Conservation (phyloP, 1,140 invertebrate species). For the Ips nitidus region DNA sequence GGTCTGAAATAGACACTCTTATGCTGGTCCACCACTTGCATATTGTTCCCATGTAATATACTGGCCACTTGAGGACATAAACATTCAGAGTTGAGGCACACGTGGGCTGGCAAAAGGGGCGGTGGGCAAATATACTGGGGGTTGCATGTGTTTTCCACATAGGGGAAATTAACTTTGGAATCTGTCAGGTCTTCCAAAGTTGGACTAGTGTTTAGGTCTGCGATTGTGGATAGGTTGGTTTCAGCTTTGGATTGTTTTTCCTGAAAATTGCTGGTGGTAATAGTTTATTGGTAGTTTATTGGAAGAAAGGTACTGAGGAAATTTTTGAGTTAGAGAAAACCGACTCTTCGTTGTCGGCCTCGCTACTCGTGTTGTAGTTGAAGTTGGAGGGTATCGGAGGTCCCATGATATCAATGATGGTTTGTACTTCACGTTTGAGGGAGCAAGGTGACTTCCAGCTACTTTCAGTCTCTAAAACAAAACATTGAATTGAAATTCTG, state of each 20-base stretch:
- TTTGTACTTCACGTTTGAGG: slow-evolving; percentile 39
- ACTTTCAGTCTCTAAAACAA: slow-evolving; percentile 31
- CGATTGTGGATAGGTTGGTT: slow-evolving; percentile 6
- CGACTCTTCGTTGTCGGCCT: slow-evolving; percentile 40
- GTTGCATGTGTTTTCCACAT: slow-evolving; percentile 11
- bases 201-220: slow-evolving; percentile 18
- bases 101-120: slow-evolving; percentile 29
- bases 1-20: background rate
- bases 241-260: slow-evolving; percentile 19
- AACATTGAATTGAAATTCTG: background rate
- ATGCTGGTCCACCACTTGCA: background rate
- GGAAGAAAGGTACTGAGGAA: slow-evolving; percentile 4
- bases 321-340: slow-evolving; percentile 27
- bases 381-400: slow-evolving; percentile 21
- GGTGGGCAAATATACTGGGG: slow-evolving; percentile 31
- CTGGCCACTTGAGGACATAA: slow-evolving; percentile 38
- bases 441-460: slow-evolving; percentile 24
- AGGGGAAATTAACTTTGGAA: slow-evolving; percentile 19
- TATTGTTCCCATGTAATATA: slow-evolving; percentile 9
- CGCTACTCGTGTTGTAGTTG: slow-evolving; percentile 35
- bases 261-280: background rate
- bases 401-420: slow-evolving; percentile 42
- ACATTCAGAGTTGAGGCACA: slow-evolving; percentile 37
- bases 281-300: too few species aligned
- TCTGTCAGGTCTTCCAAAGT: slow-evolving; percentile 20